Evolutionary conservation across 2,113 vertebrate species (phyloP), one percentile per base, ranked within the genome.

Genomic region (Sturnus vulgaris): DNA sequence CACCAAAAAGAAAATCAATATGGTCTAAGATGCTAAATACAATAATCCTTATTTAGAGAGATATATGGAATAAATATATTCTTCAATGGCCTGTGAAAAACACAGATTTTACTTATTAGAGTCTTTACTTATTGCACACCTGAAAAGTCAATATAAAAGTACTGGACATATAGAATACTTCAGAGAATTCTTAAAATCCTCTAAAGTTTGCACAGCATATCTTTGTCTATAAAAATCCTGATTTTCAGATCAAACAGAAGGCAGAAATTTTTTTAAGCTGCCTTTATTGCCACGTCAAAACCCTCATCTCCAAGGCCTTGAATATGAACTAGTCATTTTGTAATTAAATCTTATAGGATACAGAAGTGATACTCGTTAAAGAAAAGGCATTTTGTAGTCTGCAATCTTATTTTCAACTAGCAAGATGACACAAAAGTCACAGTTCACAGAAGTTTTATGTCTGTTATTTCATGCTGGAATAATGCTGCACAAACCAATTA

Each of bases 311-410:
- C 56, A 93, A 90, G 55, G 52, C 18, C 64, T 73, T 59, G 15
- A 50, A 88, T 70, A 57, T 65, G 50, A 90, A 69, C 25, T 53
- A 88, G 59, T 37, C 46, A 73, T 81, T 91, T 83, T 88, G 42
- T 73, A 88, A 88, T 95, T 92, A 91, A 83, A 86, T 90, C 63
- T 83, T 92, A 70, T 14, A 77, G n/a, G 15, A 57, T 44, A 83
- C 9, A 77, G 20, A 31, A 88, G 80, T 57, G 77, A 83, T 73
- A 65, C 55, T 63, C 0, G 0, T 70, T 73, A 85, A 35, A 63
- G 25, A 73, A 83, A 88, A 91, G 17, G 1, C 20, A n/a, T 90
- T 88, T 93, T 85, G 90, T 71, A 42, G 63, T 57, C 37, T 69
- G 11, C 40, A 91, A 37, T 57, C 50, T 61, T 90, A 77, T 77